phyloP scores from a whole-genome alignment of 2,888 invertebrate species.

The Euproctis similis region DNA sequence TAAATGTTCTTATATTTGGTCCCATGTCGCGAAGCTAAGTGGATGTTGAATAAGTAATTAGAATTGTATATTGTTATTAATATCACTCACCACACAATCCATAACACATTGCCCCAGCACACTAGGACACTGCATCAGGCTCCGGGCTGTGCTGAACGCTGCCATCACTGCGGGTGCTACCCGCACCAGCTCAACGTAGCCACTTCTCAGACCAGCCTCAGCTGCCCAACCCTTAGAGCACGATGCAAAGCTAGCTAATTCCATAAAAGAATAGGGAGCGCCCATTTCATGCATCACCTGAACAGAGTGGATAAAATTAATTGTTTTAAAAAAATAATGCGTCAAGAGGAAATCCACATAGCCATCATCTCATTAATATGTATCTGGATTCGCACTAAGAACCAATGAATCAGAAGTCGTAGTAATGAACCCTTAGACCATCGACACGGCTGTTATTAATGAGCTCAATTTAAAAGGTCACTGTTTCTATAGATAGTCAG shows the following conservation, averaged over 20 bases:
- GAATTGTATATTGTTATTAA: not conserved
- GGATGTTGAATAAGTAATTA: not conserved
- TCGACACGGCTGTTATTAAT: no score
- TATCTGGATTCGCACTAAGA: no score
- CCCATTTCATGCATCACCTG: constrained; percentile 91
- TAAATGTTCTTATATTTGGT: no score
- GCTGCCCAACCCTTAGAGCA: constrained; percentile 94
- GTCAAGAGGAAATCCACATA: no score
- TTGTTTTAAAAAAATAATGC: no score
- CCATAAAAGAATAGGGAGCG: constrained; percentile 85
- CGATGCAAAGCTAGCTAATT: constrained; percentile 95
- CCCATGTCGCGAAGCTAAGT: no score
- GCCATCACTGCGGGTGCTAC: constrained; percentile 84
- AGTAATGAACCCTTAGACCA: no score
- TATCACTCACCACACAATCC: constrained; percentile 77
- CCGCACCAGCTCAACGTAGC: constrained; percentile 91
- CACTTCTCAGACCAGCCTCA: constrained; percentile 95
- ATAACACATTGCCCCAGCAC: constrained; percentile 92
- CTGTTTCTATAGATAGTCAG: no score
- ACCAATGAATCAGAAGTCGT: no score
- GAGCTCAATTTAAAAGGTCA: no score
- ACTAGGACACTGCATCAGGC: constrained; percentile 91
- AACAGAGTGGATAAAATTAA: no score
- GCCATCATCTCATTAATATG: no score
- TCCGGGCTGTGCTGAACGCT: constrained; percentile 87